Conservation (phyloP, 2,113 vertebrate species). For the Pollimyrus isidori region DNA sequence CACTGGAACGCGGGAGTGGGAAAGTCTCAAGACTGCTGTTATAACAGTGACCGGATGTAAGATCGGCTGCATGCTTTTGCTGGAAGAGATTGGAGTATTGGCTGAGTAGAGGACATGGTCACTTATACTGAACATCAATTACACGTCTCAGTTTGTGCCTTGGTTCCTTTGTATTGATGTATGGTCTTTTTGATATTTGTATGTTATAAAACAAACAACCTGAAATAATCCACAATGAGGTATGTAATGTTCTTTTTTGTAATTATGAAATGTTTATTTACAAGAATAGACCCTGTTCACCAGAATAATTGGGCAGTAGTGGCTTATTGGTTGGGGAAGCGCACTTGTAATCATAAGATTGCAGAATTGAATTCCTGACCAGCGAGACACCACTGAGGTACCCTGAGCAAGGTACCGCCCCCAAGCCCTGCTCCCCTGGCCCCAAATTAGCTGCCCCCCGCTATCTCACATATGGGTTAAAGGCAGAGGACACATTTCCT, state of each 20-base stretch:
- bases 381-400: no score
- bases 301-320: neutral
- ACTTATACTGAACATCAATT: neutral
- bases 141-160: neutral
- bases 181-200: neutral
- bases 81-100: neutral
- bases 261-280: neutral
- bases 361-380: no score
- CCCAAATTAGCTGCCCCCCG: no score
- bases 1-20: neutral
- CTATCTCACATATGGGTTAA: no score
- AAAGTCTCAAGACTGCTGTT: constrained; percentile 29
- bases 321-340: no score
- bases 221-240: neutral
- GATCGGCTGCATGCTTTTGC: neutral
- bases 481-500: no score
- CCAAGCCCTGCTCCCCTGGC: no score
- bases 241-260: neutral
- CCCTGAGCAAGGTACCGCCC: no score
- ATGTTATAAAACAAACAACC: neutral
- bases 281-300: neutral
- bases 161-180: neutral
- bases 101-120: neutral
- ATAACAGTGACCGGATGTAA: constrained; percentile 24
- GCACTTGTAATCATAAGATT: no score